Evolutionary conservation across 2,888 invertebrate species (phyloP).

Genomic region (Epirrhoe tristata): DNA sequence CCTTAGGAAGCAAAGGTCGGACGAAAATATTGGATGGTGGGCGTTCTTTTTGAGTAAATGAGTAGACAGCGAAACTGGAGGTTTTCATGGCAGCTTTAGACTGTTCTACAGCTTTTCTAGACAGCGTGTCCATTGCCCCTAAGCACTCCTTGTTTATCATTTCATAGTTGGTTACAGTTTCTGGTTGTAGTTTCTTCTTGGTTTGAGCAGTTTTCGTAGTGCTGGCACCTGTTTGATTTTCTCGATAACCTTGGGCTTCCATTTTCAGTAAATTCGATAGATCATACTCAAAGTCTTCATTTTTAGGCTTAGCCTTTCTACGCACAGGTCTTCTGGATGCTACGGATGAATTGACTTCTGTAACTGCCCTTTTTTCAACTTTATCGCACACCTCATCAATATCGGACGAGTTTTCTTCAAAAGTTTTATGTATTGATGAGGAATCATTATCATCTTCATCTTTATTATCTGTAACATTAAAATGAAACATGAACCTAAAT

Average conservation of each 20-base stretch:
- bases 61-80: constrained; percentile 50
- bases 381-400: constrained; percentile 73
- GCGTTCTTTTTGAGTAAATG: constrained; percentile 55
- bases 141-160: constrained; percentile 68
- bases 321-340: constrained; percentile 86
- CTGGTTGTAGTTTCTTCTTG: constrained; percentile 67
- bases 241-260: constrained; percentile 80
- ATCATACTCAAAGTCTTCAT: constrained; percentile 91
- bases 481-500: constrained; percentile 18
- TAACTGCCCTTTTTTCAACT: constrained; percentile 53
- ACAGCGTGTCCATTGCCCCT: constrained; percentile 69
- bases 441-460: constrained; percentile 61
- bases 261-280: constrained; percentile 85
- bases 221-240: constrained; percentile 59
- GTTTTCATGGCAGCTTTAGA: constrained; percentile 71
- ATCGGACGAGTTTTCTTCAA: constrained; percentile 82
- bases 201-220: constrained; percentile 57
- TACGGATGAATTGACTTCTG: constrained; percentile 53
- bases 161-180: constrained; percentile 54
- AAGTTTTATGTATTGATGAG: constrained; percentile 61
- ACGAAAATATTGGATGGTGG: constrained; percentile 64
- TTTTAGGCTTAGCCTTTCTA: constrained; percentile 87
- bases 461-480: constrained; percentile 61
- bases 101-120: constrained; percentile 68
- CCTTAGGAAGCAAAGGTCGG: constrained; percentile 73